Base-by-base conservation (phyloP, 2,888 invertebrate species). In the Microctonus brassicae region DNA sequence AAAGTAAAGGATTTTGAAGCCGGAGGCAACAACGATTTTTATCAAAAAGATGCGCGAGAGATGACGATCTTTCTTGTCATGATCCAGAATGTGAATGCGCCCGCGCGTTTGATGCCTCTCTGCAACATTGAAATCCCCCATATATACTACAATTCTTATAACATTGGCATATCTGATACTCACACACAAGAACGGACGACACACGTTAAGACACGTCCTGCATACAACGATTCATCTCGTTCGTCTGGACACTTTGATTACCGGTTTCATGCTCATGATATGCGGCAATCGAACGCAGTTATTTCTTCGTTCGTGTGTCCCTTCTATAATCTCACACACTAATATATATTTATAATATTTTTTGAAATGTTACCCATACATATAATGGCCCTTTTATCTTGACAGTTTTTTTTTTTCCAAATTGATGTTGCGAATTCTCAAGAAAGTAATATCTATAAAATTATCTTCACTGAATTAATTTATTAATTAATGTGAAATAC, bases 161-260 rank as follows among this genome's bases (percentile, higher is more conserved):
- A 22, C 20, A 10, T 11, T 57, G 69, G 55, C 39, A 61, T 61
- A 61, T 61, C 20, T 34, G 33, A 55, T 62, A 55, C 52, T 52
- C 33, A 58, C 60, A 60, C 52, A 65, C 29, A 39, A 29, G 58
- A 53, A 47, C 17, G 17, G 66, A 26, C 53, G 61, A 61, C 52
- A 62, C 67, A 60, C 33, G 67, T 47, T 73, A 70, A 70, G 76
- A 77, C 74, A 73, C 73, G 76, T 74, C 74, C 62, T 74, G 77
- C 70, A 75, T 77, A 76, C 78, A 78, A 81, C 83, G 81, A 82
- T 85, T 83, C 82, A 83, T 84, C 85, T 83, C 82, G 82, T 84
- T 79, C 80, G 81, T 81, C 81, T 79, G 79, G 85, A 85, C 85
- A 84, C 82, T 81, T 83, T 84, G 85, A 85, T 85, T 84, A 83